Percentiles rank a stretch among this genome's conserved stretches.
Conservation (phyloP, 37 sponge, comb jelly and placozoan species). For the Bolinopsis microptera region DNA sequence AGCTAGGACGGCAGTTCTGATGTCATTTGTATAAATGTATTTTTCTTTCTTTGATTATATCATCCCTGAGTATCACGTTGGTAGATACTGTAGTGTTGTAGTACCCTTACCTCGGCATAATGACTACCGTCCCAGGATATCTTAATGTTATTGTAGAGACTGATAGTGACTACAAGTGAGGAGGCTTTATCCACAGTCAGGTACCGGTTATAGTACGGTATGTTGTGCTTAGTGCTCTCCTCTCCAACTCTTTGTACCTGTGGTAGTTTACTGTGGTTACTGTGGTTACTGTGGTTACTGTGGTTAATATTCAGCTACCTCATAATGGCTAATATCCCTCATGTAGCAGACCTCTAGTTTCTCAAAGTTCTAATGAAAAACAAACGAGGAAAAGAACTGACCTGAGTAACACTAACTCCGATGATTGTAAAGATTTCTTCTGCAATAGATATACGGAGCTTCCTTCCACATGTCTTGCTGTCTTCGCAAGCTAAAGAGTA, state of each 20-base stretch:
- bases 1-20: too few species aligned
- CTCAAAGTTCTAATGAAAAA: too few species aligned
- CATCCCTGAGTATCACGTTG: too few species aligned
- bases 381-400: too few species aligned
- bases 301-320: neutral
- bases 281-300: neutral
- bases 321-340: too few species aligned
- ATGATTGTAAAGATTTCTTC: neutral
- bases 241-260: neutral
- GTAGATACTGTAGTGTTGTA: too few species aligned
- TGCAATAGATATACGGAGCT: neutral
- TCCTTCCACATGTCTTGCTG: neutral
- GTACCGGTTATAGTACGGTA: neutral
- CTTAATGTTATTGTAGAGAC: slow-evolving; percentile 4
- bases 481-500: too few species aligned
- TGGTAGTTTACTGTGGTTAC: neutral
- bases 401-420: neutral
- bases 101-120: neutral
- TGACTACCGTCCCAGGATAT: neutral
- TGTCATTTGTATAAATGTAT: too few species aligned
- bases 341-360: too few species aligned
- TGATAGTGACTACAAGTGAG: neutral
- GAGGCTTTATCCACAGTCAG: neutral
- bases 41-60: too few species aligned
- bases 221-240: neutral